These are phyloP conservation scores for Coelinius sp. DNA, from an alignment of 2,888 invertebrate genomes.

Conservation along the genomic window DNA sequence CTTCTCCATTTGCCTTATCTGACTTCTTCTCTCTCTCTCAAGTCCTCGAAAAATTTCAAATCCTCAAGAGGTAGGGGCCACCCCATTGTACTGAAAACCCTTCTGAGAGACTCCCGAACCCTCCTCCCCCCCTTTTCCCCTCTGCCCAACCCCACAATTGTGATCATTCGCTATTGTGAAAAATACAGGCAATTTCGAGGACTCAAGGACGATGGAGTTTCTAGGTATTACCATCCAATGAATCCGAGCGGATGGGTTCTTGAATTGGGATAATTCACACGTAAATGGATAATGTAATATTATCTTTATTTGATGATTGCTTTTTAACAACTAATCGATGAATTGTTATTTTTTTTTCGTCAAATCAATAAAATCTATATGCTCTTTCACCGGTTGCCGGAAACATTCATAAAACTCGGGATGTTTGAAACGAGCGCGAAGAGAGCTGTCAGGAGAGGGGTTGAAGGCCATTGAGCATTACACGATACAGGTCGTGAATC, in stretches of 20 bases:
- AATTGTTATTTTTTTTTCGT: not conserved
- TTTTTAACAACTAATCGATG: too few species aligned
- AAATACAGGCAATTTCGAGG: conserved; percentile 44
- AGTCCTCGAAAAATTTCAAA: not conserved
- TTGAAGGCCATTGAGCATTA: not conserved
- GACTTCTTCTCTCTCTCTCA: conserved; percentile 22
- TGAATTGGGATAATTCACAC: too few species aligned
- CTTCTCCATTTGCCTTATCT: conserved; percentile 16
- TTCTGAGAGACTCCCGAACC: not conserved
- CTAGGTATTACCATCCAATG: not conserved
- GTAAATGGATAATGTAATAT: too few species aligned
- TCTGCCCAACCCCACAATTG: too few species aligned
- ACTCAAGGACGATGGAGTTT: not conserved
- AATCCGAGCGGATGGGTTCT: too few species aligned
- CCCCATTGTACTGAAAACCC: conserved; percentile 31
- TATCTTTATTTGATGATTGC: too few species aligned
- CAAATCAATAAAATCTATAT: conserved; percentile 30
- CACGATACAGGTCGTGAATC: conserved; percentile 3
- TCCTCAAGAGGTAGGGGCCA: conserved; percentile 3
- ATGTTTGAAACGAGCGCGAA: not conserved
- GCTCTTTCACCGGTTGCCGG: conserved; percentile 6
- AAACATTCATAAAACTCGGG: conserved; percentile 17
- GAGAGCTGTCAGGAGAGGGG: too few species aligned
- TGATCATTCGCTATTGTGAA: conserved; percentile 53
- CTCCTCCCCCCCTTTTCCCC: too few species aligned